phyloP scores from a whole-genome alignment of 2,888 invertebrate genomes.

The Ophonus ardosiacus region DNA sequence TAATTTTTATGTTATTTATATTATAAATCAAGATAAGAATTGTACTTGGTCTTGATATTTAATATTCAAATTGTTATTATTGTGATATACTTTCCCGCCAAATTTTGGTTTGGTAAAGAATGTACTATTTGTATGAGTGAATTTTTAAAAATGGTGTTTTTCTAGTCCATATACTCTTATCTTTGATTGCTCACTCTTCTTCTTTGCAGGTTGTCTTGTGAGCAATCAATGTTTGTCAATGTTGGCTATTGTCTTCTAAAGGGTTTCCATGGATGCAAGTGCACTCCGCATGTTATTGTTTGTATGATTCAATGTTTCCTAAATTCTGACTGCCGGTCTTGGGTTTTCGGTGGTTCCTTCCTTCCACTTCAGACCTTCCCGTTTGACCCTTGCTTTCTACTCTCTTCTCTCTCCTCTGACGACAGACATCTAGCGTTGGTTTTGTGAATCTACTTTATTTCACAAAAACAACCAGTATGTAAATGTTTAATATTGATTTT shows the following conservation, averaged over 20 bases:
- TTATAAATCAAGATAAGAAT: too few relatives aligned
- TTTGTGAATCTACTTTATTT: slow-evolving; percentile 39
- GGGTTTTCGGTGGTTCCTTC: slow-evolving; percentile 54
- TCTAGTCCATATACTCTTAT: neutral
- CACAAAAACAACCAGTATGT: slow-evolving; percentile 37
- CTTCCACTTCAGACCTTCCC: slow-evolving; percentile 7
- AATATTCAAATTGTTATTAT: too few relatives aligned
- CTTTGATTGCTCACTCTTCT: slow-evolving; percentile 52
- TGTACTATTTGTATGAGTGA: neutral
- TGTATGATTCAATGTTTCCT: slow-evolving; percentile 51
- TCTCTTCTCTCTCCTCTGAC: slow-evolving; percentile 55
- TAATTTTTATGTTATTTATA: too few relatives aligned
- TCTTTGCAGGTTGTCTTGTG: slow-evolving; percentile 51
- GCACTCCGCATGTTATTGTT: slow-evolving; percentile 52
- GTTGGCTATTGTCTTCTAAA: slow-evolving; percentile 49
- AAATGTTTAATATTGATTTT: slow-evolving; percentile 44
- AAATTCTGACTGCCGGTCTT: slow-evolving; percentile 50
- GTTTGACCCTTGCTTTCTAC: slow-evolving; percentile 35
- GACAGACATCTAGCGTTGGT: slow-evolving; percentile 28
- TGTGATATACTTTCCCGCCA: neutral
- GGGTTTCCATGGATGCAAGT: slow-evolving; percentile 46
- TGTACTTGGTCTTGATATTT: too few relatives aligned
- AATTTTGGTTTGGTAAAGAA: neutral
- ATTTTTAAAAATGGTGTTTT: neutral
- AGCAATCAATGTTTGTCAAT: slow-evolving; percentile 54